These are phyloP conservation scores for Poecilus cupreus DNA, from an alignment of 2,888 invertebrate genomes.

Conservation along the genomic window DNA sequence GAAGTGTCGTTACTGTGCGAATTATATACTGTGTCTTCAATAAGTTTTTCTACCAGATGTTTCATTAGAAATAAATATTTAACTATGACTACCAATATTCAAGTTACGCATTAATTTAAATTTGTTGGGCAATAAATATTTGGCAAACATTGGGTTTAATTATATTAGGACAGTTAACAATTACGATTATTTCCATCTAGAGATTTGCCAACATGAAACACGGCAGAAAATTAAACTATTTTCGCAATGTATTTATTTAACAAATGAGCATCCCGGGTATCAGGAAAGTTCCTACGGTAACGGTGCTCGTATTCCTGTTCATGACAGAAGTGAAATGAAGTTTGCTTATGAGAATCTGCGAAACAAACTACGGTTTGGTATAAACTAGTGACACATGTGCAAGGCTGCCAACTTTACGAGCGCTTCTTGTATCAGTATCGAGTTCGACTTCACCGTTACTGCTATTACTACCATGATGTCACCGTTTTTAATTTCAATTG, in stretches of 20 bases:
- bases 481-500: slow-evolving; percentile 39
- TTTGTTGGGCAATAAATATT: too few relatives aligned
- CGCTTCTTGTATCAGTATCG: too few relatives aligned
- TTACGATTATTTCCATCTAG: background rate
- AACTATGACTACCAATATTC: too few relatives aligned
- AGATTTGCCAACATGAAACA: background rate
- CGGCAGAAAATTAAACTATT: background rate
- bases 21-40: too few relatives aligned
- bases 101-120: too few relatives aligned
- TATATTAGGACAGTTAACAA: background rate
- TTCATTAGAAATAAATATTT: too few relatives aligned
- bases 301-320: background rate
- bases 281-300: background rate
- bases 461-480: background rate
- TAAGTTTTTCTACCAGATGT: too few relatives aligned
- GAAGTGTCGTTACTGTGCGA: too few relatives aligned
- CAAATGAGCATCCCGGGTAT: background rate
- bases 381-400: background rate
- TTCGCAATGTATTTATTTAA: background rate
- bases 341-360: background rate
- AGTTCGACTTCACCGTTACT: slow-evolving; percentile 11
- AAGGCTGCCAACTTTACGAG: too few relatives aligned
- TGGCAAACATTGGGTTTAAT: background rate
- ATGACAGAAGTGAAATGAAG: slow-evolving; percentile 8
- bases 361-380: background rate